Conservation (phyloP, 2,888 invertebrate species). For the Plebejus anna region DNA sequence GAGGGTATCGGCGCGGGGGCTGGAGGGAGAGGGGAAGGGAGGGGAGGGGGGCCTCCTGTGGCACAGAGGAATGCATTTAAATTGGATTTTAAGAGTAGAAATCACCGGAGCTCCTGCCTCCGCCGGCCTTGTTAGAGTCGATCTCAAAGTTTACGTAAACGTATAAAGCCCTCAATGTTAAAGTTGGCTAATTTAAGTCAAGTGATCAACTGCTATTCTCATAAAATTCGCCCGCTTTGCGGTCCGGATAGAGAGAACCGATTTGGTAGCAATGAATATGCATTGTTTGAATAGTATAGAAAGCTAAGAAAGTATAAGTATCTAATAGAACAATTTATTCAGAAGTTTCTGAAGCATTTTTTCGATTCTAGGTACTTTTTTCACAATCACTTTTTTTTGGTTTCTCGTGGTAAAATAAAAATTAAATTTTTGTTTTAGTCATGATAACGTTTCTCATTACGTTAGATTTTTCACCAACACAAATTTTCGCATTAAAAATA, state of each 20-base stretch:
- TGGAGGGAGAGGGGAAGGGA: not conserved
- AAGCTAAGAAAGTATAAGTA: too few relatives aligned
- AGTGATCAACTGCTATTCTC: slow-evolving; percentile 22
- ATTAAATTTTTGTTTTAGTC: not conserved
- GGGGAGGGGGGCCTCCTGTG: slow-evolving; percentile 61
- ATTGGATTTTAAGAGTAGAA: slow-evolving; percentile 80
- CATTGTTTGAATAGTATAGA: not conserved
- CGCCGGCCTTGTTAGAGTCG: slow-evolving; percentile 76
- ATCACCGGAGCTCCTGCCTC: slow-evolving; percentile 71
- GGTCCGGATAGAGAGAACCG: not conserved
- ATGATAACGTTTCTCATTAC: not conserved
- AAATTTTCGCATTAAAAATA: not conserved
- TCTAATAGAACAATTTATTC: not conserved
- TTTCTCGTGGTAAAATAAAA: not conserved
- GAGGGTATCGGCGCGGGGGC: slow-evolving; percentile 65
- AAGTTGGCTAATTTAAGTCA: slow-evolving; percentile 30
- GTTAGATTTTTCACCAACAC: not conserved
- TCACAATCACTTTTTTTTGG: too few relatives aligned
- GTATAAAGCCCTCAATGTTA: slow-evolving; percentile 60
- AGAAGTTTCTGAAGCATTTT: too few relatives aligned
- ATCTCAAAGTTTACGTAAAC: slow-evolving; percentile 79
- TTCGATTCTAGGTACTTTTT: too few relatives aligned
- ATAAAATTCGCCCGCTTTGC: not conserved
- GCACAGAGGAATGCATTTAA: slow-evolving; percentile 80
- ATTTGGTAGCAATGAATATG: slow-evolving; percentile 1